These are phyloP conservation scores for Phaenicophaeus curvirostris DNA, from an alignment of 2,797 vertebrate species.

Conservation along the genomic window DNA sequence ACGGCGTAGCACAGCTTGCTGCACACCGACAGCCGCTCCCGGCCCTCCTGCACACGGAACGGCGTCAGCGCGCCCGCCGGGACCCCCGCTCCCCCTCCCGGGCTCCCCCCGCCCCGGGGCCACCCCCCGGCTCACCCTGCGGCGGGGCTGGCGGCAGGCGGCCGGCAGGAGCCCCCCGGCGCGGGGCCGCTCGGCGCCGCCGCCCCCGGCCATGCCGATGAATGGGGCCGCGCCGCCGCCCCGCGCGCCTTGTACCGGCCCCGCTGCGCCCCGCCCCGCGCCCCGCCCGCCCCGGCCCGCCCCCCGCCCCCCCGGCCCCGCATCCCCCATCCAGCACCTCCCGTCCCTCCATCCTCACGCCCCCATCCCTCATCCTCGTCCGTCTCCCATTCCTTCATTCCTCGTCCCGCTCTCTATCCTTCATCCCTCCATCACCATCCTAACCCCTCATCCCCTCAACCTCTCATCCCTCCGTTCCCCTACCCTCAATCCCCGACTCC, in stretches of 20 bases:
- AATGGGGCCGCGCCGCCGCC: neutral
- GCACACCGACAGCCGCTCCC: slow-evolving; percentile 85
- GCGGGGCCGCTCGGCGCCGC: slow-evolving; percentile 1
- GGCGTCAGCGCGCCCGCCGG: neutral
- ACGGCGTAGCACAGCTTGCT: slow-evolving; percentile 94
- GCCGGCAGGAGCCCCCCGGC: slow-evolving; percentile 20
- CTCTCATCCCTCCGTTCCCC: no score
- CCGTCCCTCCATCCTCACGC: no score
- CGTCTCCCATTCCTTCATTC: neutral
- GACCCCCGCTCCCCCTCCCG: no score
- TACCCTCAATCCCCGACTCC: neutral
- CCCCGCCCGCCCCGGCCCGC: neutral
- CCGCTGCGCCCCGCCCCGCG: neutral
- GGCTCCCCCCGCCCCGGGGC: no score
- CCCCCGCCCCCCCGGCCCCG: no score
- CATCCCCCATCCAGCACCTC: neutral
- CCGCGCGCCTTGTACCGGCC: neutral
- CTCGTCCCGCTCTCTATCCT: neutral
- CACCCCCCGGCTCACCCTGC: no score
- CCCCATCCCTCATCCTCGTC: no score
- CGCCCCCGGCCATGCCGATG: slow-evolving; percentile 44
- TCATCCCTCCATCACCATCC: neutral
- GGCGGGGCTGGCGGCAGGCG: neutral
- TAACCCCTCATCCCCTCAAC: neutral
- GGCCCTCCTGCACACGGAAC: slow-evolving; percentile 63